Evolutionary conservation across 2,113 vertebrate genomes (phyloP).

Genomic region (Oryzias woworae): DNA sequence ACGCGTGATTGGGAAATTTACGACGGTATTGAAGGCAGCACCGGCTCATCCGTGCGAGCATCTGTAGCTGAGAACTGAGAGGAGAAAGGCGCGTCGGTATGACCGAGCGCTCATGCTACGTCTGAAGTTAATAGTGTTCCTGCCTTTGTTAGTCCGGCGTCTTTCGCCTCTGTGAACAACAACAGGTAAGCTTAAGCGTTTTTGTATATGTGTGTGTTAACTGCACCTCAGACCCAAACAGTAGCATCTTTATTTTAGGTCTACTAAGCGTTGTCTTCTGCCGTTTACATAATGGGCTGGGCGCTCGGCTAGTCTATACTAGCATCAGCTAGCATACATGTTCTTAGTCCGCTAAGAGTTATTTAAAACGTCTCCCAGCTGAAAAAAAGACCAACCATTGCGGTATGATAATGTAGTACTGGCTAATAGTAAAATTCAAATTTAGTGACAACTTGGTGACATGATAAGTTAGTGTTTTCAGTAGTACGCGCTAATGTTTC

Average conservation of each 20-base stretch:
- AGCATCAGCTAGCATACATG: slow-evolving; percentile 36
- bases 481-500: background rate
- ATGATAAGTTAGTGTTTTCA: no score
- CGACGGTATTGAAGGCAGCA: slow-evolving; percentile 43
- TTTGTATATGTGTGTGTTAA: background rate
- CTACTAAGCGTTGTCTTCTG: background rate
- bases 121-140: slow-evolving; percentile 22
- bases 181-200: slow-evolving; percentile 39
- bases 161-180: slow-evolving; percentile 6
- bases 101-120: slow-evolving; percentile 17
- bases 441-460: background rate
- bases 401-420: background rate
- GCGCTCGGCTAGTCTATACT: slow-evolving; percentile 36
- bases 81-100: background rate
- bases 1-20: slow-evolving; percentile 16
- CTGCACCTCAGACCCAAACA: background rate
- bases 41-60: slow-evolving; percentile 17
- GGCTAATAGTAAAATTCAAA: background rate
- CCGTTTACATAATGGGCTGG: slow-evolving; percentile 35
- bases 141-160: background rate
- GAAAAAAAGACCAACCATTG: background rate
- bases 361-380: background rate
- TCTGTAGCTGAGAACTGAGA: slow-evolving; percentile 19
- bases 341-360: background rate
- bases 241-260: slow-evolving; percentile 9